Evolutionary conservation across 2,888 invertebrate genomes (phyloP), one percentile per base, ranked within the genome.

Genomic region (Xylota segnis): DNA sequence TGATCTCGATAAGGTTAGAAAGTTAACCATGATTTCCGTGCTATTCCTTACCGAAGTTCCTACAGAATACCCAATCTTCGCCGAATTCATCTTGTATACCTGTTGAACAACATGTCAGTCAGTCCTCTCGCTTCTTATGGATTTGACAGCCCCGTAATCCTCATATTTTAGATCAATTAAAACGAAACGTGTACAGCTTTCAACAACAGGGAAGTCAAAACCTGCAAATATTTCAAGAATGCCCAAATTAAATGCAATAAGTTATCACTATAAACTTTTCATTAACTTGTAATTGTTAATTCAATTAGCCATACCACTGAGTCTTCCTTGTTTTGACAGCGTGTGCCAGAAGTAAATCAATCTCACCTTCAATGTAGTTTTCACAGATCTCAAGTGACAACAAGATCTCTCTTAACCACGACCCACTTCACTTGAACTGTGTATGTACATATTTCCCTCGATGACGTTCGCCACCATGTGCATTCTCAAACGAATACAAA

Each of bases 211-310:
- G 23, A 23, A 23, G 23, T 23, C 3, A 23, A 23, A 23, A 23
- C 3, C 23, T 2, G 23, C 12, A 40, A 40, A 40, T 1, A 40
- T 4, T n/a, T 40, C n/a, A n/a, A 9, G 0, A 12, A 37, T 12
- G 5, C 14, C 43, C 5, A 6, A 14, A 40, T 40, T 40, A 45
- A 7, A 18, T 18, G 18, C 47, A 47, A 47, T 18, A 45, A 18
- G n/a, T n/a, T n/a, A 18, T 47, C 18, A n/a, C 47, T 18, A 47
- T 18, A 18, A 3, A 2, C 0, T 47, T 9, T 47, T 47, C 5
- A 47, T 47, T 47, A 47, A 47, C 47, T 18, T 2, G 7, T 9
- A 14, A 47, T 47, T 47, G 47, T 18, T 47, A 47, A 47, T 47
- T 47, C 9, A 47, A 18, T 47, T 47, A 0, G 47, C 14, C 7